Percentiles rank a stretch among this genome's conserved stretches.
Conservation (phyloP, 2,113 vertebrate species). For the Lepisosteus osseus region DNA sequence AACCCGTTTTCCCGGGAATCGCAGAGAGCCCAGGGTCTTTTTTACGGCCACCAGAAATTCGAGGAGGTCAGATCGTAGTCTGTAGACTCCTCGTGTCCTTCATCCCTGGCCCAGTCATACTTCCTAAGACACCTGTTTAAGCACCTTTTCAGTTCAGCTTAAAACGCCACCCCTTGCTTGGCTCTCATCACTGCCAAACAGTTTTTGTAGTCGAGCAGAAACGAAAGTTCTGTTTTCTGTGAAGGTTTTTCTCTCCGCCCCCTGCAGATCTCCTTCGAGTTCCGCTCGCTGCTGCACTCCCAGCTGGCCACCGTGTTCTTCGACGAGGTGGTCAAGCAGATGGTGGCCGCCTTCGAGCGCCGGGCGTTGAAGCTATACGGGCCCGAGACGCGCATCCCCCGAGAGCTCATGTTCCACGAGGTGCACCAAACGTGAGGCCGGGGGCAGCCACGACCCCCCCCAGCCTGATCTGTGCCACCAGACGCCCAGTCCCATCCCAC, state of each 20-base stretch:
- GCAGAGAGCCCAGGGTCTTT: too few relatives aligned
- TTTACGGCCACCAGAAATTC: too few relatives aligned
- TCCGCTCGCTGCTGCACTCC: slow-evolving; percentile 91
- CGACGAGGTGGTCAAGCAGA: slow-evolving; percentile 92
- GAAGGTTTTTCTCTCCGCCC: background rate
- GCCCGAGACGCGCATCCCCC: slow-evolving; percentile 85
- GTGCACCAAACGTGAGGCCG: slow-evolving; percentile 83
- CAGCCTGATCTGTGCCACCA: background rate
- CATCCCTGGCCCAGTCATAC: background rate
- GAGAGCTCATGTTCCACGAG: slow-evolving; percentile 90
- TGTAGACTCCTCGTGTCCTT: too few relatives aligned
- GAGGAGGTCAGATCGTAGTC: too few relatives aligned
- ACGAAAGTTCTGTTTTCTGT: too few relatives aligned
- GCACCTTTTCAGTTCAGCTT: too few relatives aligned
- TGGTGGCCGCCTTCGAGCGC: slow-evolving; percentile 86
- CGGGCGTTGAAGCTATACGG: slow-evolving; percentile 79
- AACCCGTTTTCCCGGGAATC: too few relatives aligned
- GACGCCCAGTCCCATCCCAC: slow-evolving; percentile 9
- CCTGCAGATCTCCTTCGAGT: slow-evolving; percentile 89
- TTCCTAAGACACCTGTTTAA: background rate
- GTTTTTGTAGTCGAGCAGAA: too few relatives aligned
- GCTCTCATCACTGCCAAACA: too few relatives aligned
- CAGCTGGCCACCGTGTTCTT: slow-evolving; percentile 91
- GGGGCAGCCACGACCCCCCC: background rate
- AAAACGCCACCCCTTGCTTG: too few relatives aligned